Base-by-base conservation (phyloP, 92 coral and sea anemone species). In the Nematostella vectensis region DNA sequence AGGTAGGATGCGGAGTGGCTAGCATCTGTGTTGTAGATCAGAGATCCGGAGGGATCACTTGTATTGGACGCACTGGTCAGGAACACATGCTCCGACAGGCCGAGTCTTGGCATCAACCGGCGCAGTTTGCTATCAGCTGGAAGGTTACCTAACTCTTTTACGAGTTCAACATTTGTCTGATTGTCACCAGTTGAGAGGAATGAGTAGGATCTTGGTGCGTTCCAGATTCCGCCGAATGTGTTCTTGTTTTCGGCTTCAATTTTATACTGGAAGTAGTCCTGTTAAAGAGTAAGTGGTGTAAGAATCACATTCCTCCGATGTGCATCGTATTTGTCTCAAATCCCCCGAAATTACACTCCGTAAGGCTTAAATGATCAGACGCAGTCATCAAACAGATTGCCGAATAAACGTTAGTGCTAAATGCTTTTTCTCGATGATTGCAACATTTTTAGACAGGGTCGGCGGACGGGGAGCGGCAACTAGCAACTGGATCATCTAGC, bases 161-260 rank as follows among this genome's bases (percentile, higher is more conserved):
- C 52, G 1, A 70, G 29, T 30, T 50, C 38, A 36, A 70, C 45
- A 0, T 43, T 51, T 12, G 61, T 61, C 27, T 70, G 68, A 19
- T 70, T 36, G 61, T 52, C 67, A 28, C 57, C 25, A 1, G 62
- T 56, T 13, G 83, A 69, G 6, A 55, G 17, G 29, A 76, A 76
- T 19, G 71, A 61, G 71, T 62, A 63, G 11, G 38, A 22, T 2
- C 26, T 10, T 20, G 83, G 77, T 3, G 72, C 77, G n/a, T 69
- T 51, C 64, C 68, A 76, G 54, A 76, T 76, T 11, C 83, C 83
- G 11, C 82, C 82, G 64, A 62, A 68, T 24, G 59, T 63, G 24
- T 49, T 54, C 10, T 33, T 27, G 13, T 72, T 77, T 15, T 76
- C 83, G 31, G 83, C 83, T 36, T 76, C 83, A 43, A 76, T 76